These are phyloP conservation scores for Dolichoris vasculosae DNA, from an alignment of 1,140 invertebrate species.

Conservation along the genomic window DNA sequence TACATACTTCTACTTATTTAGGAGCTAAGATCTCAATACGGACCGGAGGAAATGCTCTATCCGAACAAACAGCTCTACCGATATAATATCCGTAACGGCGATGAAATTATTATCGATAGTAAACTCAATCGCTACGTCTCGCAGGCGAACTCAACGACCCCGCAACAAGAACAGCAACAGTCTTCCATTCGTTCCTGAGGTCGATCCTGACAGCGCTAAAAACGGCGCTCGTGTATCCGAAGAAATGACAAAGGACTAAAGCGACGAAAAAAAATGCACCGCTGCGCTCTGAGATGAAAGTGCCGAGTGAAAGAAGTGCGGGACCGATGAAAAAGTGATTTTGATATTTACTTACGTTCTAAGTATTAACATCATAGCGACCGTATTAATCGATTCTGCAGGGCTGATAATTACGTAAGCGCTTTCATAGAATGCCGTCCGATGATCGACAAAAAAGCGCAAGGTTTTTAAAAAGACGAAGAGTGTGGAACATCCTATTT, in stretches of 20 bases:
- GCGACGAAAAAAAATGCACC: neutral
- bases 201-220: slow-evolving; percentile 30
- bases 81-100: slow-evolving; percentile 91
- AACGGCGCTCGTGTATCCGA: neutral
- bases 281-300: neutral
- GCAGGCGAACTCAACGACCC: slow-evolving; percentile 45
- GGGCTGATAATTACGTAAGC: slow-evolving; percentile 41
- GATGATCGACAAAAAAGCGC: slow-evolving; percentile 1
- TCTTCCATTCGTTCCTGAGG: slow-evolving; percentile 71
- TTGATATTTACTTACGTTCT: slow-evolving; percentile 57
- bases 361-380: slow-evolving; percentile 51
- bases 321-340: slow-evolving; percentile 46
- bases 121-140: slow-evolving; percentile 75
- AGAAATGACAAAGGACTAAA: neutral
- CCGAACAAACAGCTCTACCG: slow-evolving; percentile 92
- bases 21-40: slow-evolving; percentile 77
- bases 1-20: slow-evolving; percentile 59
- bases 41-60: slow-evolving; percentile 91
- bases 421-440: slow-evolving; percentile 48
- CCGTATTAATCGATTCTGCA: slow-evolving; percentile 56
- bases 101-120: slow-evolving; percentile 92
- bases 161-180: slow-evolving; percentile 54
- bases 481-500: slow-evolving; percentile 3
- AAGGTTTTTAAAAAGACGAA: neutral
- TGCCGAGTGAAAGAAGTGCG: slow-evolving; percentile 1